Conservation (phyloP, 2,888 invertebrate genomes). For the Meiosimyza decipiens region DNA sequence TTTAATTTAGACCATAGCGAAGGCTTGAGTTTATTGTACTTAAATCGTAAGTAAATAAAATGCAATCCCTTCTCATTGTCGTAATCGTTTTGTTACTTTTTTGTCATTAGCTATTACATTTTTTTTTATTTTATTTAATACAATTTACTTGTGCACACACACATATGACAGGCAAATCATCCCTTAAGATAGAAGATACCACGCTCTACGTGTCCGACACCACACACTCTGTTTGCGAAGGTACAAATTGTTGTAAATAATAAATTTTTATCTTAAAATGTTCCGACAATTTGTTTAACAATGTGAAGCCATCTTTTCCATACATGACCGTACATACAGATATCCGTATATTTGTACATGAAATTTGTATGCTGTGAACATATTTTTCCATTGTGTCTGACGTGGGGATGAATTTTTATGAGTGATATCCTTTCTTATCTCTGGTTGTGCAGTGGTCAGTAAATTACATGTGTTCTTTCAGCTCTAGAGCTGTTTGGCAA, state of each 20-base stretch:
- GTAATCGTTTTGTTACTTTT: too few species aligned
- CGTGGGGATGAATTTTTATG: constrained; percentile 55
- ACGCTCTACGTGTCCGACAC: background rate
- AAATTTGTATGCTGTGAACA: constrained; percentile 45
- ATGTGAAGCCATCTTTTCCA: constrained; percentile 25
- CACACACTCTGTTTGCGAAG: constrained; percentile 9
- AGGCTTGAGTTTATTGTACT: too few species aligned
- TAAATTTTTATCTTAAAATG: constrained; percentile 45
- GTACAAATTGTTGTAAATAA: constrained; percentile 32
- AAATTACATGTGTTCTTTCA: constrained; percentile 43
- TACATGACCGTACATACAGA: background rate
- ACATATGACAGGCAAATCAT: background rate
- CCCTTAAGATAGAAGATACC: background rate
- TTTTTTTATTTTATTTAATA: background rate
- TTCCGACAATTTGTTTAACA: constrained; percentile 44
- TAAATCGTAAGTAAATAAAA: too few species aligned
- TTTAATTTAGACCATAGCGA: too few species aligned
- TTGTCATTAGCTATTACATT: too few species aligned
- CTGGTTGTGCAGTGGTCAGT: constrained; percentile 54
- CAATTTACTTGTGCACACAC: background rate
- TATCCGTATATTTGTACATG: constrained; percentile 1
- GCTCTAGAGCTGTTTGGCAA: constrained; percentile 9
- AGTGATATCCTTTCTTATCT: constrained; percentile 55
- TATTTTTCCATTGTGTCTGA: constrained; percentile 42
- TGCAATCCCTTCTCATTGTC: too few species aligned